Percentiles rank a stretch among this genome's conserved stretches.
These are phyloP conservation scores for Scolopax bukidnonensis DNA, from an alignment of 2,797 vertebrate genomes.

Conservation along the genomic window DNA sequence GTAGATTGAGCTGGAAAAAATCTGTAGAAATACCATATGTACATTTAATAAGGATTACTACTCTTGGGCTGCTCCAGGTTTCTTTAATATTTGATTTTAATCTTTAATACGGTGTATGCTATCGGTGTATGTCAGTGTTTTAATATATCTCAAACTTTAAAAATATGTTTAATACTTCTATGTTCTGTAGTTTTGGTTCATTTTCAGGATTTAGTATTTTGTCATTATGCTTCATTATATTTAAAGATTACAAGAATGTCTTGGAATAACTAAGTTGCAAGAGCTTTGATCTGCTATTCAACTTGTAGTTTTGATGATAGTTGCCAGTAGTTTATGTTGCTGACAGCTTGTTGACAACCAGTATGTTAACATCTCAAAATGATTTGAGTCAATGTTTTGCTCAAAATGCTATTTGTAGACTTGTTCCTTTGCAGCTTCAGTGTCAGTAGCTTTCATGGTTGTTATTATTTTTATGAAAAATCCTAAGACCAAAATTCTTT, in stretches of 20 bases:
- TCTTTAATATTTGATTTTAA: background rate
- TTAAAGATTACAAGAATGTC: background rate
- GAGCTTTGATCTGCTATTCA: background rate
- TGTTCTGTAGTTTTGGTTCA: background rate
- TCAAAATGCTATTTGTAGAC: background rate
- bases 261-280: background rate
- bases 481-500: background rate
- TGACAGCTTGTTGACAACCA: constrained; percentile 30
- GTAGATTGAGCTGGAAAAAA: background rate
- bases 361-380: constrained; percentile 18
- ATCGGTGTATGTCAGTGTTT: background rate
- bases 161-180: background rate
- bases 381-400: background rate
- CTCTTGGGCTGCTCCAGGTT: background rate
- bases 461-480: background rate
- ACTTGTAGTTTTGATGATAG: background rate
- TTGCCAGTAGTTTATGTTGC: constrained; percentile 68
- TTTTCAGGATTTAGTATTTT: background rate
- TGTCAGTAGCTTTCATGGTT: background rate
- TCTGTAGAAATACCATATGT: background rate
- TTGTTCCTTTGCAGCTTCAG: background rate
- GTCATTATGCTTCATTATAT: background rate
- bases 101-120: background rate
- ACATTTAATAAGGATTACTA: background rate
- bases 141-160: background rate